A percentile compares a stretch with the other conserved stretches of the same genome.
phyloP scores from a whole-genome alignment of 2,113 vertebrate species.

The Tautogolabrus adspersus region DNA sequence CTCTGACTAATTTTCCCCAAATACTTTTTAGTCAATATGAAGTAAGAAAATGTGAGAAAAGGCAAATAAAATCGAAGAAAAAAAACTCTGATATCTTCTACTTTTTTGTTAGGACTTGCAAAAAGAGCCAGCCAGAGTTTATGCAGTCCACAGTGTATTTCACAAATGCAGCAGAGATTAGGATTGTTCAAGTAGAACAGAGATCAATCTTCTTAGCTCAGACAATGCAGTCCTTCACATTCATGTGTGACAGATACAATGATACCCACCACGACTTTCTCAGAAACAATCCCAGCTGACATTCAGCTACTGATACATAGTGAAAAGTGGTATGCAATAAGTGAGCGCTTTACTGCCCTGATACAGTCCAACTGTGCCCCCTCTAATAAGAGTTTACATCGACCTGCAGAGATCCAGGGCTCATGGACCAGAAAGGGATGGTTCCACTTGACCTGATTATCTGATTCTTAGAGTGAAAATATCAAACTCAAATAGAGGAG shows the following conservation, averaged over 20 bases:
- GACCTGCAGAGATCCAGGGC: constrained; percentile 14
- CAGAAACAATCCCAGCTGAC: constrained; percentile 23
- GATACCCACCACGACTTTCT: constrained; percentile 15
- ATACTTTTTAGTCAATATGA: neutral
- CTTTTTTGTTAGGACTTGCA: neutral
- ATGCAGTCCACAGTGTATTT: constrained; percentile 5
- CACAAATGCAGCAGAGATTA: constrained; percentile 7
- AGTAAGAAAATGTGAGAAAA: too few species aligned
- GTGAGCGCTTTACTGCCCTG: constrained; percentile 7
- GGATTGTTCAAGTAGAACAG: constrained; percentile 3
- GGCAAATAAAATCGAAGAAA: neutral
- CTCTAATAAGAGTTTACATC: constrained; percentile 24
- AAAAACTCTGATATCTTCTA: neutral
- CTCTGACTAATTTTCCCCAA: neutral
- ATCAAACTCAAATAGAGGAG: neutral
- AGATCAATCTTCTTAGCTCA: constrained; percentile 19
- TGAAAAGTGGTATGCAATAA: constrained; percentile 25
- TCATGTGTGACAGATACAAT: constrained; percentile 37
- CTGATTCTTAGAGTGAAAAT: neutral
- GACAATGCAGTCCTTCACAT: neutral
- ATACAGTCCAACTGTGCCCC: constrained; percentile 15
- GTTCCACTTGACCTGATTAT: neutral
- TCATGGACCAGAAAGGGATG: constrained; percentile 2
- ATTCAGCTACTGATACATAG: constrained; percentile 8
- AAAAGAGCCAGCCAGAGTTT: neutral